Evolutionary conservation across 2,113 vertebrate genomes (phyloP), one percentile per base, ranked within the genome.

Genomic region (Siphamia tubifer): DNA sequence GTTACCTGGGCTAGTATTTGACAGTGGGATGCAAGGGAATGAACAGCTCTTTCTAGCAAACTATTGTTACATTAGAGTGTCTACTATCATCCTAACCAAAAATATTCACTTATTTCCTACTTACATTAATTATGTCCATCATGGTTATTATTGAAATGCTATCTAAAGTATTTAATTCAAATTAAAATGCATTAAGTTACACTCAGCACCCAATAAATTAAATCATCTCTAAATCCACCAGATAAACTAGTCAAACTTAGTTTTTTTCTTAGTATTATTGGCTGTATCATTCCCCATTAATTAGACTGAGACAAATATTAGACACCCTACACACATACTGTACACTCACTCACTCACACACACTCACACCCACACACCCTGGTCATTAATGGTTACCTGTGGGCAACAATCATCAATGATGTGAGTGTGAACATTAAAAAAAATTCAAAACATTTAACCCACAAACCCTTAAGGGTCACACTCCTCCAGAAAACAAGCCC

Each of bases 231-330:
- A n/a, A n/a, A n/a, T n/a, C n/a, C 10, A 34, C 13, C 15, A 16
- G 39, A 38, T 60, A 17, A 23, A 39, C 49, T 13, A 48, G 21
- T 57, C 4, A 8, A 13, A 64, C 11, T 1, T 11, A 54, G n/a
- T n/a, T 51, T 60, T 6, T 35, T 15, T 44, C n/a, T n/a, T n/a
- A n/a, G n/a, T n/a, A n/a, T n/a, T 42, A 84, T 67, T 79, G 79
- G 84, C 90, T 90, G 92, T 94, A 93, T 93, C 92, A 93, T 93
- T 94, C 93, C 93, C 92, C 91, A 88, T 93, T 91, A 94, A 93
- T 93, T 93, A 93, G 91, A 92, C 88, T 82, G 65, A 76, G 66
- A 90, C 75, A 73, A 72, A 78, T 68, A 75, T 45, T 73, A 73
- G 74, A 86, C 82, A 58, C 61, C 51, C 68, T 54, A 77, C 42